phyloP scores from a whole-genome alignment of 2,113 vertebrate species.

The Cephalopterus ornatus region DNA sequence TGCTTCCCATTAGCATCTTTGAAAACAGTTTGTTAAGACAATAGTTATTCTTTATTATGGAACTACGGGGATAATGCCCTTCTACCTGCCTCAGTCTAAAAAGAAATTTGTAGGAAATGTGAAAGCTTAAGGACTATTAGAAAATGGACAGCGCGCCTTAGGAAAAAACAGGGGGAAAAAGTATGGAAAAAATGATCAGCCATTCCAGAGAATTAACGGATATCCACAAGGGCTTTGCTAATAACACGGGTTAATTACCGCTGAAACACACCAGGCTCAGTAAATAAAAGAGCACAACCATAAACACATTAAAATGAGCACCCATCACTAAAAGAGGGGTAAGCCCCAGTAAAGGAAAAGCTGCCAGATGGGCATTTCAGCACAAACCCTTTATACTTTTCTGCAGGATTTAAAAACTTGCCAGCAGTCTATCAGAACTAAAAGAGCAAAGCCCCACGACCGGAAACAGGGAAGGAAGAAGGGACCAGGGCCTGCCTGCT shows the following conservation, averaged over 20 bases:
- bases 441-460: neutral
- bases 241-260: slow-evolving; percentile 93
- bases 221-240: slow-evolving; percentile 84
- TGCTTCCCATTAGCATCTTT: slow-evolving; percentile 37
- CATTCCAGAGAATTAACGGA: slow-evolving; percentile 79
- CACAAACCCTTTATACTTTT: slow-evolving; percentile 20
- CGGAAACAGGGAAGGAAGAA: neutral
- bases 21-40: slow-evolving; percentile 50
- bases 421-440: neutral
- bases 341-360: slow-evolving; percentile 56
- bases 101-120: slow-evolving; percentile 26
- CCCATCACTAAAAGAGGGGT: slow-evolving; percentile 58
- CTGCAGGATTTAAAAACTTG: slow-evolving; percentile 48
- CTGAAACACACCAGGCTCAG: slow-evolving; percentile 83
- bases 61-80: neutral
- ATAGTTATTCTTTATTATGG: slow-evolving; percentile 32
- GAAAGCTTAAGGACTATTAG: neutral
- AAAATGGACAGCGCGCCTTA: neutral
- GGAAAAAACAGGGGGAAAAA: neutral
- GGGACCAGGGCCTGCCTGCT: neutral
- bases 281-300: slow-evolving; percentile 82
- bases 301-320: slow-evolving; percentile 80
- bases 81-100: slow-evolving; percentile 3
- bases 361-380: slow-evolving; percentile 39
- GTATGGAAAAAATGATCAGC: slow-evolving; percentile 75